These are phyloP conservation scores for Paratrypauchen microcephalus DNA, from an alignment of 2,797 vertebrate species.

Conservation along the genomic window DNA sequence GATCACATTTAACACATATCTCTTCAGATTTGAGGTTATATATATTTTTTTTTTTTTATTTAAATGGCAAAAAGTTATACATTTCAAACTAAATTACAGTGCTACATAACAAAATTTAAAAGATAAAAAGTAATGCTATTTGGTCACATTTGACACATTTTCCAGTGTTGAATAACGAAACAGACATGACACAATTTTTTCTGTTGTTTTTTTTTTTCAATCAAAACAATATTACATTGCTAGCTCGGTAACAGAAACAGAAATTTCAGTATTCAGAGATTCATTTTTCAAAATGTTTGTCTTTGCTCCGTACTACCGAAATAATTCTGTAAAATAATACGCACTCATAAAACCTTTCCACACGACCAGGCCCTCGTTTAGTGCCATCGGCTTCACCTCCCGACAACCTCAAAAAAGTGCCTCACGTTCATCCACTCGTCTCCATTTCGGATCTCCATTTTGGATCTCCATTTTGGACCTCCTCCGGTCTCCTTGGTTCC, in stretches of 20 bases:
- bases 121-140: background rate
- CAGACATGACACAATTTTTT: too few species aligned
- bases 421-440: constrained; percentile 87
- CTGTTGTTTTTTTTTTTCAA: too few species aligned
- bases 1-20: too few species aligned
- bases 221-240: too few species aligned
- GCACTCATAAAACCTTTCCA: background rate
- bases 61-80: background rate
- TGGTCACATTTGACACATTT: background rate
- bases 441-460: constrained; percentile 79
- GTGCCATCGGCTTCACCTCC: constrained; percentile 82
- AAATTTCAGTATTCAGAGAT: too few species aligned
- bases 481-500: constrained; percentile 81
- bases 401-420: constrained; percentile 93
- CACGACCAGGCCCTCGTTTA: constrained; percentile 59
- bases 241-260: too few species aligned
- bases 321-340: background rate
- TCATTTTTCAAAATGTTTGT: too few species aligned
- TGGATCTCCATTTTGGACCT: too few species aligned
- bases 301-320: too few species aligned
- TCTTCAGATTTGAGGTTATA: too few species aligned
- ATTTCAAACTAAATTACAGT: background rate
- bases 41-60: background rate
- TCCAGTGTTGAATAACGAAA: too few species aligned
- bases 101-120: background rate